Evolutionary conservation across 2,797 vertebrate genomes (phyloP).

Genomic region (Diceros bicornis): DNA sequence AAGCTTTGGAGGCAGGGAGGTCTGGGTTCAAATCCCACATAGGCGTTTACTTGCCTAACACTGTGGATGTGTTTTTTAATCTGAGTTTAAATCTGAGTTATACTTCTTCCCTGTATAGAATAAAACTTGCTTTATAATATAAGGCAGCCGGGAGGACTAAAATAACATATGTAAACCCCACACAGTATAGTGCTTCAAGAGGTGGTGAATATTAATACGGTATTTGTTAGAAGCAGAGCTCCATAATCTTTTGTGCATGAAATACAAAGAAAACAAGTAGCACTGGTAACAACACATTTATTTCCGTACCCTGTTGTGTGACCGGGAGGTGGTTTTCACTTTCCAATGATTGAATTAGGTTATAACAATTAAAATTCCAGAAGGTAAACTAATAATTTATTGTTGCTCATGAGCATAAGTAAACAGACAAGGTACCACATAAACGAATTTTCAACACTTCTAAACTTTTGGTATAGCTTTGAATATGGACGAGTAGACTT

Average conservation of each 20-base stretch:
- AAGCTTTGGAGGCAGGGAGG: not conserved
- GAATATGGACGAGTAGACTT: conserved; percentile 69
- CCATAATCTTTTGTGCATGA: conserved; percentile 39
- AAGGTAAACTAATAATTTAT: conserved; percentile 79
- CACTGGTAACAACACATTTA: conserved; percentile 84
- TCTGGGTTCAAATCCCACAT: not conserved
- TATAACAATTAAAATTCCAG: conserved; percentile 80
- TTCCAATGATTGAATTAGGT: conserved; percentile 71
- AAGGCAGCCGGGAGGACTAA: not conserved
- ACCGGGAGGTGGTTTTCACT: conserved; percentile 72
- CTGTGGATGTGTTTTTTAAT: not conserved
- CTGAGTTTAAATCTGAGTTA: not conserved
- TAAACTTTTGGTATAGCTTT: conserved; percentile 68
- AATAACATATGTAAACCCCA: not conserved
- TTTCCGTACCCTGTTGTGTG: conserved; percentile 81
- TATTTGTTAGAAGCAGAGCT: not conserved
- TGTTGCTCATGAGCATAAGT: conserved; percentile 77
- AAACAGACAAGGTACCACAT: conserved; percentile 81
- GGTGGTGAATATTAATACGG: too few relatives aligned
- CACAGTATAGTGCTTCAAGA: not conserved
- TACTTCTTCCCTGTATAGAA: not conserved
- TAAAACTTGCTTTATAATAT: not conserved
- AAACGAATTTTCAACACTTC: conserved; percentile 65
- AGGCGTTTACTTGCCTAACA: not conserved
- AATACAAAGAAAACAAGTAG: conserved; percentile 79